Evolutionary conservation across 2,888 invertebrate genomes (phyloP).

Genomic region (Syrphus vitripennis): DNA sequence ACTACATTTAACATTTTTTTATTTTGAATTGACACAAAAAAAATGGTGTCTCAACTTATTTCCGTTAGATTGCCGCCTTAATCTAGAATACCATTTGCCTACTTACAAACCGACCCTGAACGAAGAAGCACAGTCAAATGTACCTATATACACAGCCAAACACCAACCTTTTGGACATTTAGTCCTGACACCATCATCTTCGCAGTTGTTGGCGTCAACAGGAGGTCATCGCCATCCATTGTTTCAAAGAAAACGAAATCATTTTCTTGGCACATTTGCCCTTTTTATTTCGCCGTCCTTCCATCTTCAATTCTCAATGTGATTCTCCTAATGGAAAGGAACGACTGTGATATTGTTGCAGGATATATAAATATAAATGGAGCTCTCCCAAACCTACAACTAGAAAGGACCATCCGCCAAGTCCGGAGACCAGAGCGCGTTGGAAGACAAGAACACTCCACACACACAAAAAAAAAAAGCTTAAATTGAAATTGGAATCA

Average conservation of each 20-base stretch:
- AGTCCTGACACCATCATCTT: conserved; percentile 28
- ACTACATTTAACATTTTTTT: too few species aligned
- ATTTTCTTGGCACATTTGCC: conserved; percentile 62
- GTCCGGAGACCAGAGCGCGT: not conserved
- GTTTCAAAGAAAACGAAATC: conserved; percentile 61
- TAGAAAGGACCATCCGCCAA: conserved; percentile 18
- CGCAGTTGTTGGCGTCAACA: not conserved
- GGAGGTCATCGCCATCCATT: conserved; percentile 65
- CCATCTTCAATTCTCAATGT: conserved; percentile 11
- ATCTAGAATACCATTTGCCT: not conserved
- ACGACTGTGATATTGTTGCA: too few species aligned
- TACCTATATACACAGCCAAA: not conserved
- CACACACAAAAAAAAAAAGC: not conserved
- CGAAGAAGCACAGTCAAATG: not conserved
- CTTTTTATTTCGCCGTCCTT: conserved; percentile 30
- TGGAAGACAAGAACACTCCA: not conserved
- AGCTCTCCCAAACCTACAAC: conserved; percentile 13
- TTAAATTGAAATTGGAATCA: conserved; percentile 65
- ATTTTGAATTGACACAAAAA: too few species aligned
- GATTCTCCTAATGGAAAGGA: not conserved
- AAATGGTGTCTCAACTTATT: too few species aligned
- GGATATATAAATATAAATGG: conserved; percentile 55
- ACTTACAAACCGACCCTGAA: not conserved
- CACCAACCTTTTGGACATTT: conserved; percentile 36
- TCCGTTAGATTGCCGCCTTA: too few species aligned